Base-by-base conservation (phyloP, 1,140 invertebrate genomes). In the Pararge aegeria region DNA sequence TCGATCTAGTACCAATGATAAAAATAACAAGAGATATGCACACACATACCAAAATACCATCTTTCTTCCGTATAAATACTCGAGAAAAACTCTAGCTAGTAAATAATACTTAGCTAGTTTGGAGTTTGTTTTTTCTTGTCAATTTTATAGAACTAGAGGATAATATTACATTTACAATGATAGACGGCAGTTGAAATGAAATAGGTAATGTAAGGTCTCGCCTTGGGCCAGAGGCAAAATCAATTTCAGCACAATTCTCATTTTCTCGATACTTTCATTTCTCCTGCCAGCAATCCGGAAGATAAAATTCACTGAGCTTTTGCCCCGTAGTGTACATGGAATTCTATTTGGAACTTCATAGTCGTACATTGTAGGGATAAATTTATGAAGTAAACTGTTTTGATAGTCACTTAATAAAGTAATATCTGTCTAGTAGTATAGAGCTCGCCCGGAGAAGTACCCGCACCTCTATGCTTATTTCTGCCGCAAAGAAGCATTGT, bases 171-270 rank as follows among this genome's bases (percentile, higher is more conserved):
- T 34, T 34, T 34, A 34, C 9, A 34, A 34, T 24, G 54, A 66
- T 69, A 59, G 61, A 66, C 57, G 53, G 27, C 48, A 56, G 34
- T 40, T 63, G 64, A 68, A 76, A 73, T 67, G 57, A 73, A 70
- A 65, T 70, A 70, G 66, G 68, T 73, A 75, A 70, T 74, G 61
- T 65, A 57, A 71, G 68, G 67, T 63, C 61, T 62, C 59, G 77
- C 70, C 73, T 65, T 71, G 59, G 71, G 78, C 73, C 56, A 71
- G 64, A 59, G 66, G 70, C 50, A 61, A 78, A 80, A 80, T 77
- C 78, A 78, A 80, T 78, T 78, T 75, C 68, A 71, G 65, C 53
- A 68, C 70, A 77, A 68, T 80, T 71, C 73, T 74, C 71, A 74
- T 78, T 73, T 78, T 75, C 68, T 68, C 68, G 61, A 73, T 74